Base-by-base conservation (phyloP, 1,140 invertebrate species). In the Heliconius eleuchia region DNA sequence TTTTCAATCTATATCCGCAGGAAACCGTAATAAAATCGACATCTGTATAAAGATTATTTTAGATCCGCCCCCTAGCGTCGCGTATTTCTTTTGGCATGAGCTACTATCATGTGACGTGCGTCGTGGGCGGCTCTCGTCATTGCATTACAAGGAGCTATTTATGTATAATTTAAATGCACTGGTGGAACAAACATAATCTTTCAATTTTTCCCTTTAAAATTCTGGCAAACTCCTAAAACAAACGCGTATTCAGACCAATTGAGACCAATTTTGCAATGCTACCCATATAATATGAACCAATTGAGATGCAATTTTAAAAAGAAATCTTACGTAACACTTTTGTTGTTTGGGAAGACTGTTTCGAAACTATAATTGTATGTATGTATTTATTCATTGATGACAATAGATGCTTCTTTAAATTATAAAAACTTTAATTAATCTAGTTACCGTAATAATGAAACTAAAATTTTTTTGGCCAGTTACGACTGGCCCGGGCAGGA, bases 11-110 rank as follows among this genome's bases (percentile, higher is more conserved):
- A 75, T 81, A 81, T 81, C 80, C 80, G 80, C 80, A 81, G 80
- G 80, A 81, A 75, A 60, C 73, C 27, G 76, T 74, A 39, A 73
- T 72, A 79, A 74, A 81, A 78, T 78, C 76, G 76, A 60, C 76
- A 78, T 73, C 57, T 75, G 80, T 34, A 30, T 81, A 18, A 73
- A 66, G 82, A 76, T 80, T 85, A 86, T 83, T 84, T 85, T 74
- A 74, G 82, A 80, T 77, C 66, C 81, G 81, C 81, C 82, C 78
- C 79, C 82, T 84, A 66, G 52, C 73, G 87, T 85, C 86, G 76
- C 52, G 80, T 85, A 83, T 83, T 84, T 77, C 80, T 86, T 85
- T 88, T 90, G 86, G 87, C 86, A 86, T 70, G 74, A 19, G 66
- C 73, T 52, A 73, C 42, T 78, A 79, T 84, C 86, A 87, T 80